phyloP scores from a whole-genome alignment of 1,140 invertebrate genomes.

The Drosophila seguyi region DNA sequence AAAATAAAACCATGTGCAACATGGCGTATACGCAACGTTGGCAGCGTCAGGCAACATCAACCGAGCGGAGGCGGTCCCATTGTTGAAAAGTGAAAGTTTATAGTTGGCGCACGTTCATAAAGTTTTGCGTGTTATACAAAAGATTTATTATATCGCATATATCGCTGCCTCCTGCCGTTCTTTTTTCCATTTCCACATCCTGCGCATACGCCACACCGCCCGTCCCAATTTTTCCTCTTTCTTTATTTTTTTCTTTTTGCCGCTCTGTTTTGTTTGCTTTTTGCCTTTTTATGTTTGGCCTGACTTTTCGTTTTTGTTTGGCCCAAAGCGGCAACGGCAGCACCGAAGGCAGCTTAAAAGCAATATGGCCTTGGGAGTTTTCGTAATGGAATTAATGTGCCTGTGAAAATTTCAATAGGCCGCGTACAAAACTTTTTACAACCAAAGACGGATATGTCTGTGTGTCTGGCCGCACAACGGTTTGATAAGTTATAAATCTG shows the following conservation, averaged over 20 bases:
- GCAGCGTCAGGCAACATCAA: constrained; percentile 36
- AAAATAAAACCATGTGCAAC: constrained; percentile 66
- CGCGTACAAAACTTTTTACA: constrained; percentile 51
- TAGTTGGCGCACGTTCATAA: constrained; percentile 79
- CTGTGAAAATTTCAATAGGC: constrained; percentile 67
- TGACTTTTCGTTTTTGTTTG: constrained; percentile 63
- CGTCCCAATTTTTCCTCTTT: constrained; percentile 14
- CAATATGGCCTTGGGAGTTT: constrained; percentile 71
- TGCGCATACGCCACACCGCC: constrained; percentile 11
- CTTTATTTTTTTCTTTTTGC: constrained; percentile 1
- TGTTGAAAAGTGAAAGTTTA: constrained; percentile 77
- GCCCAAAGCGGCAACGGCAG: constrained; percentile 26
- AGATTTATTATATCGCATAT: constrained; percentile 80
- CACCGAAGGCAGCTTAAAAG: constrained; percentile 41
- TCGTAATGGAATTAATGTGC: constrained; percentile 73
- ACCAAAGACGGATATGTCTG: constrained; percentile 41
- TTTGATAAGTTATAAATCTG: constrained; percentile 68
- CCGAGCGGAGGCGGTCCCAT: constrained; percentile 25
- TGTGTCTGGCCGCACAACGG: constrained; percentile 49
- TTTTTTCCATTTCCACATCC: constrained; percentile 53
- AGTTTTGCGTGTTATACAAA: constrained; percentile 80
- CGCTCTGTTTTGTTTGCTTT: constrained; percentile 62
- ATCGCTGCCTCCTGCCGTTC: constrained; percentile 65
- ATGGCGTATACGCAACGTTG: constrained; percentile 65
- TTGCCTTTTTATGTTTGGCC: constrained; percentile 57